These are phyloP conservation scores for Alcedo atthis DNA, from an alignment of 2,797 vertebrate species.

Conservation along the genomic window DNA sequence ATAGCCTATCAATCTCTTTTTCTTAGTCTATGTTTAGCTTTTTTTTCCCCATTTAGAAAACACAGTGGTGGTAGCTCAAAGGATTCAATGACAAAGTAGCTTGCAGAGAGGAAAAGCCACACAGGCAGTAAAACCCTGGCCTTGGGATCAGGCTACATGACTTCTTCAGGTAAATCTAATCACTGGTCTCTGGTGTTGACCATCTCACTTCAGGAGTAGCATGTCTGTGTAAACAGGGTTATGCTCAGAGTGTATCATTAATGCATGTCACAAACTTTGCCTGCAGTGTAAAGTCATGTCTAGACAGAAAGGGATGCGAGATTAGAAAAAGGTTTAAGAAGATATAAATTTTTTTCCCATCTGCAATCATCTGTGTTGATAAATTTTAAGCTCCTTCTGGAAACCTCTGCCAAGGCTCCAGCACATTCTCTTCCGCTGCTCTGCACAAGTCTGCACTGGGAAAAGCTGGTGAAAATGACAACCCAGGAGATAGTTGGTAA, in stretches of 20 bases:
- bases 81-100: background rate
- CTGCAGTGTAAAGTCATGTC: background rate
- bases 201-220: background rate
- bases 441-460: slow-evolving; percentile 13
- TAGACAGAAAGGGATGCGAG: background rate
- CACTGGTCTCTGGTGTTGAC: background rate
- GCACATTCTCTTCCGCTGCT: background rate
- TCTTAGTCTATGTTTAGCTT: background rate
- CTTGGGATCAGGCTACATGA: background rate
- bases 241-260: background rate
- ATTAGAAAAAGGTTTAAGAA: background rate
- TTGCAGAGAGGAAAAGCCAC: background rate
- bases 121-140: background rate
- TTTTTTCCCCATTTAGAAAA: background rate
- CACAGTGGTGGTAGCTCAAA: background rate
- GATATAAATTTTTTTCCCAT: background rate
- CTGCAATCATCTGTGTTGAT: background rate
- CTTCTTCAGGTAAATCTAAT: background rate
- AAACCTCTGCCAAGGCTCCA: background rate
- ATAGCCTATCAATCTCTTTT: background rate
- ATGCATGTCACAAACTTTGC: background rate
- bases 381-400: background rate
- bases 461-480: background rate
- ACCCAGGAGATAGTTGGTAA: background rate
- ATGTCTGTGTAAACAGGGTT: background rate